phyloP scores from a whole-genome alignment of 2,888 invertebrate species.

The Caenorhabditis wallacei region DNA sequence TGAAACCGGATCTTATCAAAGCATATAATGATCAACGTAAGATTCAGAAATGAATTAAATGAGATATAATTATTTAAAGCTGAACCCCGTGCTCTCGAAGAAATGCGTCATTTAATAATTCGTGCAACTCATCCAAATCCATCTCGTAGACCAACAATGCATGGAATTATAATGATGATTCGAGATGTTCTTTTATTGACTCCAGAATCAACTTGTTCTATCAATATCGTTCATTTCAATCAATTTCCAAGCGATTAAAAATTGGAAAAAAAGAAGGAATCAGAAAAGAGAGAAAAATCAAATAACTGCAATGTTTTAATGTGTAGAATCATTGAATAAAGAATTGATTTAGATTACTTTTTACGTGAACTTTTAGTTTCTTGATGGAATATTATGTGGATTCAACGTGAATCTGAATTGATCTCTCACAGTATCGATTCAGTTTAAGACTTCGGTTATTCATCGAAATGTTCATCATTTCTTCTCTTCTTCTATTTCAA shows the following conservation, averaged over 20 bases:
- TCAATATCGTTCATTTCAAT: conserved; percentile 16
- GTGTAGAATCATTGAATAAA: not conserved
- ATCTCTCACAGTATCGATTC: too few relatives aligned
- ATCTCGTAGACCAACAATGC: conserved; percentile 47
- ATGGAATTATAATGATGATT: conserved; percentile 56
- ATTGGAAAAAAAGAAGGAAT: not conserved
- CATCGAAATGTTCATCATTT: not conserved
- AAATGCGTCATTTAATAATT: conserved; percentile 37
- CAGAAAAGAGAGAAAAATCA: not conserved
- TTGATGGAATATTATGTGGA: too few relatives aligned
- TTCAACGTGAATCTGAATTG: too few relatives aligned
- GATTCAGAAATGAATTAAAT: too few relatives aligned
- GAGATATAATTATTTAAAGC: conserved; percentile 24
- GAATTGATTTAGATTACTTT: not conserved
- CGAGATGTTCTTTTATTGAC: conserved; percentile 41
- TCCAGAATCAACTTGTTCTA: conserved; percentile 12
- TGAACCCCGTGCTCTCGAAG: conserved; percentile 23
- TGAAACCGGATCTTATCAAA: conserved; percentile 52
- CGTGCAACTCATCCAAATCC: conserved; percentile 51
- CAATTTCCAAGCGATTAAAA: conserved; percentile 4
- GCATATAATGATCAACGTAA: conserved; percentile 11
- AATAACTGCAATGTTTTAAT: not conserved
- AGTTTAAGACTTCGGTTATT: not conserved
- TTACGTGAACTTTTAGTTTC: too few relatives aligned
- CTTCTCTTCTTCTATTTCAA: conserved; percentile 3